Evolutionary conservation across 1,140 invertebrate genomes (phyloP).

Genomic region (Papilio polytes): DNA sequence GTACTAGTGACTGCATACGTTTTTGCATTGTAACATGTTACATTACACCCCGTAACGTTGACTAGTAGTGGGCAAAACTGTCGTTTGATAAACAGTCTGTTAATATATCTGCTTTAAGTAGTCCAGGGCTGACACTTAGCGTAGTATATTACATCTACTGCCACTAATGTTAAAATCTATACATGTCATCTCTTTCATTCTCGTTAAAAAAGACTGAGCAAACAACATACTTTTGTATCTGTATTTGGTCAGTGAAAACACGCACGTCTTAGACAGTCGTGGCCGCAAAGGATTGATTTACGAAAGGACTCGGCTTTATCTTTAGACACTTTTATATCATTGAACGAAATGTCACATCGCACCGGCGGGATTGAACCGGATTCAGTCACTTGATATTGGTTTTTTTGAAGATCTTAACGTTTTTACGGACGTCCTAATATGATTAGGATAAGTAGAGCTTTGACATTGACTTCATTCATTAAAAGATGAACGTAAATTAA

Average conservation of each 20-base stretch:
- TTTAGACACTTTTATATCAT: constrained; percentile 29
- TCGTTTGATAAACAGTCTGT: no score
- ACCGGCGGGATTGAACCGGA: background rate
- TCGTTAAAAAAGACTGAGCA: background rate
- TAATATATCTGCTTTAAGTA: no score
- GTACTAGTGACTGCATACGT: no score
- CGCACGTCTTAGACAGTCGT: background rate
- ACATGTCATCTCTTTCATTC: background rate
- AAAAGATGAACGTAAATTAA: no score
- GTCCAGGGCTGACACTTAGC: no score
- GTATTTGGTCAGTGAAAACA: background rate
- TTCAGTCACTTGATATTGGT: constrained; percentile 16
- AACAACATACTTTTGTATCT: background rate
- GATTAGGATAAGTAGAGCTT: background rate
- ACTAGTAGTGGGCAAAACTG: no score
- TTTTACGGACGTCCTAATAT: background rate
- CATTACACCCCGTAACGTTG: no score
- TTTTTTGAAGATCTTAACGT: background rate
- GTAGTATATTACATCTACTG: no score
- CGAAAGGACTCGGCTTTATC: constrained; percentile 24
- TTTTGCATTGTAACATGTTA: no score
- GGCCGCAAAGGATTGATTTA: constrained; percentile 21
- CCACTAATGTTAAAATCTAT: no score
- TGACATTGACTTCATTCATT: background rate
- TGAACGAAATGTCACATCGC: constrained; percentile 6